These are phyloP conservation scores for Danio albolineatus DNA, from an alignment of 2,797 vertebrate genomes.

Conservation along the genomic window DNA sequence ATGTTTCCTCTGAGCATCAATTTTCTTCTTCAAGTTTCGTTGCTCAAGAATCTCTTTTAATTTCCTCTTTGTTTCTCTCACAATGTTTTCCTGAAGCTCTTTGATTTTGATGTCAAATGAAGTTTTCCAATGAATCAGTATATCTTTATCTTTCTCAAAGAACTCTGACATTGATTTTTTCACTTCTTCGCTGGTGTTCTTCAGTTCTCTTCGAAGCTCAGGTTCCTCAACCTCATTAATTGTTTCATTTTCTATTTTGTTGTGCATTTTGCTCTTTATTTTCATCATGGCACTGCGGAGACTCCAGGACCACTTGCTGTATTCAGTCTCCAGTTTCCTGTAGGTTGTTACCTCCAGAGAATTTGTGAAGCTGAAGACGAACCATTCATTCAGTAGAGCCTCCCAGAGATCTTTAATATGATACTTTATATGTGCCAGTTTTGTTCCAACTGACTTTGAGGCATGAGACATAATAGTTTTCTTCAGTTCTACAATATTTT, in stretches of 20 bases:
- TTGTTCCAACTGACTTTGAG: constrained; percentile 62
- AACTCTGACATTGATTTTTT: constrained; percentile 61
- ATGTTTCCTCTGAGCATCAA: constrained; percentile 57
- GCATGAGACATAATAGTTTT: constrained; percentile 61
- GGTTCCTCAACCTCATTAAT: background rate
- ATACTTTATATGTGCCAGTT: constrained; percentile 24
- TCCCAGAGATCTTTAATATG: constrained; percentile 71
- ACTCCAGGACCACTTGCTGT: constrained; percentile 70
- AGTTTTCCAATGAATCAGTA: constrained; percentile 67
- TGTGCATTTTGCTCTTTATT: constrained; percentile 65
- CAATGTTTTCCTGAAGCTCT: constrained; percentile 52
- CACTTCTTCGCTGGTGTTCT: constrained; percentile 49
- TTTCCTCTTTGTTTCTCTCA: constrained; percentile 57
- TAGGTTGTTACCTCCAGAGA: too few species aligned
- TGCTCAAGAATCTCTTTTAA: constrained; percentile 51
- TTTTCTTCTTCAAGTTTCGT: constrained; percentile 39
- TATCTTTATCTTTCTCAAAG: constrained; percentile 68
- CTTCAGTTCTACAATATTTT: too few species aligned
- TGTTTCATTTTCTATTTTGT: constrained; percentile 63
- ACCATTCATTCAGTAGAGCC: constrained; percentile 54
- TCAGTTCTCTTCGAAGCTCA: constrained; percentile 32
- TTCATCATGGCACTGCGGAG: constrained; percentile 45
- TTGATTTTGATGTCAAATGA: constrained; percentile 60
- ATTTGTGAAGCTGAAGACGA: too few species aligned
- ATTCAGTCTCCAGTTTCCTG: too few species aligned